These are phyloP conservation scores for Cordilura impudica DNA, from an alignment of 2,888 invertebrate genomes.

Conservation along the genomic window DNA sequence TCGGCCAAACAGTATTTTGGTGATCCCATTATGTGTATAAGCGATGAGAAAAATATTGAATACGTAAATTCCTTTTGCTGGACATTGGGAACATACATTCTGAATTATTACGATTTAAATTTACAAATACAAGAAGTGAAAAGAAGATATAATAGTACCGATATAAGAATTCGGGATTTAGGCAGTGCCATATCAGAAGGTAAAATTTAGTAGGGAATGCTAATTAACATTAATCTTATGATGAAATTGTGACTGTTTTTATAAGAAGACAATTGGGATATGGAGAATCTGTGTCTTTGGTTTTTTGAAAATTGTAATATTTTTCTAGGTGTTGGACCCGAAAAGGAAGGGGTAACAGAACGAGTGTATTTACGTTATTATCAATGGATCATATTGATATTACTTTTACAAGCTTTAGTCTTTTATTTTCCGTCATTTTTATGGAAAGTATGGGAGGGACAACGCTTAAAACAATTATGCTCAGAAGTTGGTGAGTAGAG, in stretches of 20 bases:
- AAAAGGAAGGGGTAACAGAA: conserved; percentile 66
- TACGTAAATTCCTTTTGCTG: conserved; percentile 88
- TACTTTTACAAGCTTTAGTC: conserved; percentile 72
- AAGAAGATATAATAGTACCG: conserved; percentile 19
- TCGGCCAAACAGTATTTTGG: conserved; percentile 91
- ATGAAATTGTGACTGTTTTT: too few species aligned
- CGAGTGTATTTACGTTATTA: conserved; percentile 75
- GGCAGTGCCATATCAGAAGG: conserved; percentile 78
- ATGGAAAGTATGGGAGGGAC: conserved; percentile 78
- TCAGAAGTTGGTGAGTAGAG: conserved; percentile 69
- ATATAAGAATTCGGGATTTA: conserved; percentile 14
- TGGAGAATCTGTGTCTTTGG: too few species aligned
- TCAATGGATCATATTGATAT: conserved; percentile 75
- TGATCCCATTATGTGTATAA: conserved; percentile 88
- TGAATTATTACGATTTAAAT: conserved; percentile 62
- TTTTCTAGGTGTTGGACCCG: conserved; percentile 70
- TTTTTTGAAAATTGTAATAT: too few species aligned
- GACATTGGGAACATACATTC: conserved; percentile 87
- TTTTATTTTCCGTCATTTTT: conserved; percentile 75
- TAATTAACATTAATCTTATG: background rate
- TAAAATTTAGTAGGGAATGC: background rate
- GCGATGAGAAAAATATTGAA: conserved; percentile 80
- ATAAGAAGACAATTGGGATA: too few species aligned
- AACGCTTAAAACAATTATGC: conserved; percentile 77
- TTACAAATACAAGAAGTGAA: conserved; percentile 30